phyloP scores from a whole-genome alignment of 2,797 vertebrate genomes.

The Triplophysa bombifrons region DNA sequence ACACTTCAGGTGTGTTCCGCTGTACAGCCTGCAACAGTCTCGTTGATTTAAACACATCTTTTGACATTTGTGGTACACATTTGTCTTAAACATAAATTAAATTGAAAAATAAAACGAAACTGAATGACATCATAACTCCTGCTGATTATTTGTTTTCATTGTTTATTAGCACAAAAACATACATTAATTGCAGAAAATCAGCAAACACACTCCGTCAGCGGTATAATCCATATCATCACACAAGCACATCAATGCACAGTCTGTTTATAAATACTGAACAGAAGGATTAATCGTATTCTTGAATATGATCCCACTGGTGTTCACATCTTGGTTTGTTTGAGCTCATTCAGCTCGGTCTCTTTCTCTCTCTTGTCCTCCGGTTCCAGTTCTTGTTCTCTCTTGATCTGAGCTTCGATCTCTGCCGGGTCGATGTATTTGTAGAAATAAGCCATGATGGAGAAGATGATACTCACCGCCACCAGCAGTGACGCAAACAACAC shows the following conservation, averaged over 20 bases:
- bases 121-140: not conserved
- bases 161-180: conserved; percentile 11
- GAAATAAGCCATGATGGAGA: conserved; percentile 90
- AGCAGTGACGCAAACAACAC: conserved; percentile 88
- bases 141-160: not conserved
- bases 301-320: conserved; percentile 49
- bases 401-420: conserved; percentile 85
- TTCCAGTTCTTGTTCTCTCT: conserved; percentile 61
- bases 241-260: too few relatives aligned
- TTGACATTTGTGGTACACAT: too few relatives aligned
- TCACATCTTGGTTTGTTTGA: conserved; percentile 61
- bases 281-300: too few relatives aligned
- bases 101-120: too few relatives aligned
- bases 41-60: too few relatives aligned
- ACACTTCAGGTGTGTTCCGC: too few relatives aligned
- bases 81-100: too few relatives aligned
- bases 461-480: conserved; percentile 85
- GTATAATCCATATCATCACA: not conserved
- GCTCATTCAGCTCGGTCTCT: conserved; percentile 36
- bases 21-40: too few relatives aligned
- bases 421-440: conserved; percentile 90
- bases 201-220: not conserved
- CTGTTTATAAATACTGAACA: not conserved
- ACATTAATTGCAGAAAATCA: not conserved
- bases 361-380: conserved; percentile 43